Evolutionary conservation across 2,888 invertebrate species (phyloP).

Genomic region (Holacanthella duospinosa): DNA sequence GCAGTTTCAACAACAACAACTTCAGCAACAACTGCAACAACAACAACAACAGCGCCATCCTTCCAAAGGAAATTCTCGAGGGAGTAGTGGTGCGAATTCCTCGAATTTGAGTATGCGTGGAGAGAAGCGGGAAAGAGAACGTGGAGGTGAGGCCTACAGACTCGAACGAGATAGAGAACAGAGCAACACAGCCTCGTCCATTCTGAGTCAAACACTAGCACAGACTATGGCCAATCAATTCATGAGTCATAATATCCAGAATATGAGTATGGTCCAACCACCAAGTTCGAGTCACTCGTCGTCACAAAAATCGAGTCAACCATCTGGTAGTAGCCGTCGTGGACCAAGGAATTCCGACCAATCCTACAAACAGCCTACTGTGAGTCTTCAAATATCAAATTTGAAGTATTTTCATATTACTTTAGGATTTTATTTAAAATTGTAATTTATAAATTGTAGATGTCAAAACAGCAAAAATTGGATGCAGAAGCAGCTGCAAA

Average conservation of each 20-base stretch:
- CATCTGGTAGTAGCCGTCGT: not conserved
- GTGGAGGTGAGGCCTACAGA: conserved; percentile 7
- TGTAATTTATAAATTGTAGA: conserved; percentile 9
- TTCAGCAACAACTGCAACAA: conserved; percentile 4
- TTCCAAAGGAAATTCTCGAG: conserved; percentile 10
- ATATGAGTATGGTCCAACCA: conserved; percentile 8
- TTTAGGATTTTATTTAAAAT: not conserved
- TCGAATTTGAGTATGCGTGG: not conserved
- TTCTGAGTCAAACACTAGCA: conserved; percentile 1
- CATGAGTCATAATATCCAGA: conserved; percentile 7
- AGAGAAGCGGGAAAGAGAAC: conserved; percentile 9
- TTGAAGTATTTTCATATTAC: not conserved
- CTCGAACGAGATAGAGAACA: conserved; percentile 1
- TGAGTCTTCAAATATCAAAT: not conserved
- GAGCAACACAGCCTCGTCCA: not conserved
- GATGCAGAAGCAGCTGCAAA: conserved; percentile 37
- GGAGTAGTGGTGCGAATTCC: not conserved
- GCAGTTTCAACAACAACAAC: conserved; percentile 33
- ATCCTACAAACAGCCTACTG: conserved; percentile 3
- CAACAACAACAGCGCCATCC: conserved; percentile 21
- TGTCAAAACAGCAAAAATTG: conserved; percentile 36
- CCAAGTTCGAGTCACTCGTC: not conserved
- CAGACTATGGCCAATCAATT: conserved; percentile 11
- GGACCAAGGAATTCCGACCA: conserved; percentile 5
- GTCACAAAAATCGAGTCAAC: not conserved